phyloP scores from a whole-genome alignment of 2,797 vertebrate species.

The Urosaurus nigricauda region DNA sequence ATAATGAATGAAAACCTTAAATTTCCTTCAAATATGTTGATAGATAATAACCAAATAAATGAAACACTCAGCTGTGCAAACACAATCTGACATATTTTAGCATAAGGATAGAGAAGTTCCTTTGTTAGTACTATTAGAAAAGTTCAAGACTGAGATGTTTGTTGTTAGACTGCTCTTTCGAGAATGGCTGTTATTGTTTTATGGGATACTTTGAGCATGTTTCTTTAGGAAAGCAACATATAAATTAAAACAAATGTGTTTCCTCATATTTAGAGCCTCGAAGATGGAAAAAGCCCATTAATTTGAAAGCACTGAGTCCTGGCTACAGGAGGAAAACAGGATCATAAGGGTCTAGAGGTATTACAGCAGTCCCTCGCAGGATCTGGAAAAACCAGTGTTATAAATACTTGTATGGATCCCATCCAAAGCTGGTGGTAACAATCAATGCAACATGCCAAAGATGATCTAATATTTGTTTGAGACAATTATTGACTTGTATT shows the following conservation, averaged over 20 bases:
- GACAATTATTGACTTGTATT: conserved; percentile 45
- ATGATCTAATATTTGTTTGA: conserved; percentile 26
- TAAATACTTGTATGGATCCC: background rate
- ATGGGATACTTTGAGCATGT: background rate
- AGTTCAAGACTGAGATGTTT: background rate
- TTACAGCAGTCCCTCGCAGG: background rate
- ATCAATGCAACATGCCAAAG: conserved; percentile 23
- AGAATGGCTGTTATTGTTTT: background rate
- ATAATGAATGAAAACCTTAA: background rate
- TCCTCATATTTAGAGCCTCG: conserved; percentile 10
- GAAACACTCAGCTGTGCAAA: background rate
- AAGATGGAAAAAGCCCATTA: background rate
- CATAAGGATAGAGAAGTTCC: background rate
- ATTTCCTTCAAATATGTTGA: background rate
- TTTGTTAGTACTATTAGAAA: background rate
- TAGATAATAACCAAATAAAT: background rate
- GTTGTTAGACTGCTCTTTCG: background rate
- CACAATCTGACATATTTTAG: background rate
- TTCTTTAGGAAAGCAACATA: background rate
- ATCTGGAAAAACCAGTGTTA: background rate
- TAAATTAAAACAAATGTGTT: background rate
- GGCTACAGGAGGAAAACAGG: background rate
- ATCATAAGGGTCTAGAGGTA: background rate
- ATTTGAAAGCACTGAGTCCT: conserved; percentile 23
- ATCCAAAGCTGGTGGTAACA: conserved; percentile 21